phyloP scores from a whole-genome alignment of 2,888 invertebrate species.

The Amiota communis region DNA sequence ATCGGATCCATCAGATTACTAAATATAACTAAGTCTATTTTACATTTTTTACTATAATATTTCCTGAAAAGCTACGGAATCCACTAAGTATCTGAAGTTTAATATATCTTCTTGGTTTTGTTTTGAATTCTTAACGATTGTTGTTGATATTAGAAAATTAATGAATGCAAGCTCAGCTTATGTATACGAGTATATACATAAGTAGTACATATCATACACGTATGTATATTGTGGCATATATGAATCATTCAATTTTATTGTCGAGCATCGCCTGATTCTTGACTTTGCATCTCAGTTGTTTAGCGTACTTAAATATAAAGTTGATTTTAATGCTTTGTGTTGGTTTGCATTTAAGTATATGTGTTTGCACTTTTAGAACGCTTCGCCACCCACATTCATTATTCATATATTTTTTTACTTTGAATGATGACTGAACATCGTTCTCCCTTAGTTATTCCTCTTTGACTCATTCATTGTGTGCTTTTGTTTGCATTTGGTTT shows the following conservation, averaged over 20 bases:
- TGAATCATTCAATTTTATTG: background rate
- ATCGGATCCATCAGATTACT: no score
- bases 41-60: no score
- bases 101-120: no score
- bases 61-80: no score
- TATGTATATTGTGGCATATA: no score
- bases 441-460: constrained; percentile 19
- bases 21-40: no score
- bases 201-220: no score
- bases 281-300: no score
- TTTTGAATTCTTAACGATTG: background rate
- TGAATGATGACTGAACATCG: constrained; percentile 55
- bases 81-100: no score
- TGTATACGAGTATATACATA: no score
- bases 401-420: constrained; percentile 52
- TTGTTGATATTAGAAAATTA: background rate
- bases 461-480: constrained; percentile 39
- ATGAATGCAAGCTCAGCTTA: background rate
- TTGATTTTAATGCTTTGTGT: no score
- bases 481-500: constrained; percentile 21
- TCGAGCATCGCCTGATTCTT: background rate
- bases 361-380: background rate
- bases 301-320: no score
- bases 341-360: background rate
- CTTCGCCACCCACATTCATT: constrained; percentile 56